phyloP scores from a whole-genome alignment of 2,888 invertebrate genomes.

The Lordiphosa fenestrarum region DNA sequence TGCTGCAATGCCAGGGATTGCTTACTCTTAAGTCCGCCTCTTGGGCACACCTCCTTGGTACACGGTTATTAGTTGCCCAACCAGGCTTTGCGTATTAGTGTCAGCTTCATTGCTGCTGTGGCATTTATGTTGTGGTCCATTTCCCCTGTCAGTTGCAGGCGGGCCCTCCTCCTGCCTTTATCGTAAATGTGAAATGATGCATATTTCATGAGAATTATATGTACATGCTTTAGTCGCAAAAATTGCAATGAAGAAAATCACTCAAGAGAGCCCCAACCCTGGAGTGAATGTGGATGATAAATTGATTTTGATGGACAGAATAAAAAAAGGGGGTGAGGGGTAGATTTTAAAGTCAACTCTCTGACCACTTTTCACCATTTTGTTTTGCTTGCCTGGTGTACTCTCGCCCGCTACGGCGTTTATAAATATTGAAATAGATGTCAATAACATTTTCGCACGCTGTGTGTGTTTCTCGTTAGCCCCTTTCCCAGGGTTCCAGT shows the following conservation, averaged over 20 bases:
- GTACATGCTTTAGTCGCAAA: slow-evolving; percentile 35
- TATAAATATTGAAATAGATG: slow-evolving; percentile 74
- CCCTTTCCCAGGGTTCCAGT: slow-evolving; percentile 1
- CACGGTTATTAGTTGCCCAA: slow-evolving; percentile 66
- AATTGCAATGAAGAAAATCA: slow-evolving; percentile 46
- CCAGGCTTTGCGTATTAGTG: slow-evolving; percentile 68
- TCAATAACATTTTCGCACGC: slow-evolving; percentile 69
- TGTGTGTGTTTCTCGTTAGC: slow-evolving; percentile 31
- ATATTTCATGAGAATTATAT: slow-evolving; percentile 60
- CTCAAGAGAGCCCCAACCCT: slow-evolving; percentile 19
- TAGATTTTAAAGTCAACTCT: neutral
- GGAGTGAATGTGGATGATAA: slow-evolving; percentile 26
- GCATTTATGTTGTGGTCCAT: slow-evolving; percentile 56
- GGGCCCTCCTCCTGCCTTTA: slow-evolving; percentile 3
- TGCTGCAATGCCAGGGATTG: slow-evolving; percentile 29
- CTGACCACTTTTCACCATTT: neutral
- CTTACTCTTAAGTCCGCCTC: slow-evolving; percentile 15
- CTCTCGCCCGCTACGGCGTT: slow-evolving; percentile 22
- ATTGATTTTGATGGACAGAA: slow-evolving; percentile 50
- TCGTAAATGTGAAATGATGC: slow-evolving; percentile 61
- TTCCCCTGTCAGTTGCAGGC: slow-evolving; percentile 51
- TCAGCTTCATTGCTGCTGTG: slow-evolving; percentile 60
- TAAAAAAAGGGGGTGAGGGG: slow-evolving; percentile 7
- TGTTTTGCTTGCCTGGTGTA: slow-evolving; percentile 5
- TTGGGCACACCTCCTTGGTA: slow-evolving; percentile 10